Conservation (phyloP, 2,113 vertebrate species). For the Lipophrys pholis region DNA sequence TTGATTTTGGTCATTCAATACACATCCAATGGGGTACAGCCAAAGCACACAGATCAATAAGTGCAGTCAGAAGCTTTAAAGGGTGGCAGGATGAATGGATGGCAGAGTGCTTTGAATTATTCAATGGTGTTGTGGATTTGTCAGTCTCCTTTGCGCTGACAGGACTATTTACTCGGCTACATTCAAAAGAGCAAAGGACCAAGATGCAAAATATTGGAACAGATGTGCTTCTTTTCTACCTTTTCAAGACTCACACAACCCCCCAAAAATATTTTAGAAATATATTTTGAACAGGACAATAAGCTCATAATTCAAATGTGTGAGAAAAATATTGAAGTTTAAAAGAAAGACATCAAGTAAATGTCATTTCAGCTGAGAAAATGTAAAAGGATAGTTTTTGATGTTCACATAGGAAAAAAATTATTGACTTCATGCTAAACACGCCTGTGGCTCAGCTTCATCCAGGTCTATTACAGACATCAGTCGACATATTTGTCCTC, state of each 20-base stretch:
- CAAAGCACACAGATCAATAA: slow-evolving; percentile 78
- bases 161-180: slow-evolving; percentile 61
- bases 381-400: background rate
- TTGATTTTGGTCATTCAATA: slow-evolving; percentile 67
- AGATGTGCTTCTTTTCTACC: slow-evolving; percentile 16
- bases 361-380: slow-evolving; percentile 3
- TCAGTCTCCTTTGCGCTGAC: slow-evolving; percentile 57
- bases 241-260: slow-evolving; percentile 1
- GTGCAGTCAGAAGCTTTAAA: slow-evolving; percentile 74
- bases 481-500: slow-evolving; percentile 1
- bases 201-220: slow-evolving; percentile 48
- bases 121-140: slow-evolving; percentile 67
- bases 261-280: background rate
- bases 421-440: slow-evolving; percentile 11
- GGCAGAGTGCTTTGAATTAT: slow-evolving; percentile 74
- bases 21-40: slow-evolving; percentile 50
- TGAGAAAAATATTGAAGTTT: background rate
- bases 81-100: slow-evolving; percentile 74
- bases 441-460: background rate
- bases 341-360: background rate
- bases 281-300: background rate
- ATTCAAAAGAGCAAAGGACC: slow-evolving; percentile 29
- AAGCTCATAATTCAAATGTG: background rate
- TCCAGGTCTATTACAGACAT: slow-evolving; percentile 31
- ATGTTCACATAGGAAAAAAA: slow-evolving; percentile 11